Evolutionary conservation across 2,797 vertebrate species (phyloP), one percentile per base, ranked within the genome.

Genomic region (Amblyopsis hoosieri): DNA sequence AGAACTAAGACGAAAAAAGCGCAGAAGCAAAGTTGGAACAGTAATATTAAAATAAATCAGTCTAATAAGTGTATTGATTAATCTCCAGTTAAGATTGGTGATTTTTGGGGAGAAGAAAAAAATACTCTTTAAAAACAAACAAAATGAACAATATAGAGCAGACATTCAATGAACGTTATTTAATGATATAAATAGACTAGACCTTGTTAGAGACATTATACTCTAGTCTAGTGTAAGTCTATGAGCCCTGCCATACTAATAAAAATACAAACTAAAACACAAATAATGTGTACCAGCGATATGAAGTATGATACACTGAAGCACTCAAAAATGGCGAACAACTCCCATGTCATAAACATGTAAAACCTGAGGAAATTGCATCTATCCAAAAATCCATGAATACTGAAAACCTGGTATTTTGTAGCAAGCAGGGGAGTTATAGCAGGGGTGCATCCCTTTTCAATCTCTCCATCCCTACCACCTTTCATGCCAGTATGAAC

Each of bases 381-480:
- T 75, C 83, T 57, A 87, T 87, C 74, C 63, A 85, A 90, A 91
- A 88, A 29, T 46, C 78, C 69, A 91, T 91, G 87, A 90, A 91
- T 91, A 89, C 87, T 76, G 75, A 90, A 79, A 74, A 75, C 58
- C 66, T 33, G 10, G 55, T 33, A 73, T 80, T 84, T 78, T 74
- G 56, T 62, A 72, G 71, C 57, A 53, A 73, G 60, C 56, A 58
- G 52, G 13, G 42, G 62, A 64, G 71, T 61, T 73, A 45, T 69
- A 71, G 62, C 62, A 66, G 75, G 74, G 66, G 72, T 65, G 67
- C 63, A 60, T 58, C 60, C 55, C 13, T 54, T 54, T 75, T 74
- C 71, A 66, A 66, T 67, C 71, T 54, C 71, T 58, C 58, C 55
- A 33, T 60, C 31, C 15, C 45, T 55, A 53, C 19, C 53, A 6